Evolutionary conservation across 2,113 vertebrate genomes (phyloP).

Genomic region (Malurus cyaneus): DNA sequence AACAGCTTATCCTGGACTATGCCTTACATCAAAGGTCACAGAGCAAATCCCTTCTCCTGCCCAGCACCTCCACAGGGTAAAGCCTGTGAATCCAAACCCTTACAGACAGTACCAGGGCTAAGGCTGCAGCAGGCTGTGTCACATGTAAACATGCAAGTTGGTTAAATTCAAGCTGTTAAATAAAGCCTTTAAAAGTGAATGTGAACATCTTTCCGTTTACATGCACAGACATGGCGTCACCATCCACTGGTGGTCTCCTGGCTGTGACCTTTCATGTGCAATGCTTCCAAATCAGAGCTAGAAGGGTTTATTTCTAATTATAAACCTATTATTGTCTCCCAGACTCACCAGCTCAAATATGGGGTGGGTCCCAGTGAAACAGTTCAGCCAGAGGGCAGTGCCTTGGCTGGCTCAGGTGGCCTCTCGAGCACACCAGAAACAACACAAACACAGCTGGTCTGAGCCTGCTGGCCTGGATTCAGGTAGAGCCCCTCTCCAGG

Average conservation of each 20-base stretch:
- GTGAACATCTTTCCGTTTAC: neutral
- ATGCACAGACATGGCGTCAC: neutral
- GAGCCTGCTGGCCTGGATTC: neutral
- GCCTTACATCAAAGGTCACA: neutral
- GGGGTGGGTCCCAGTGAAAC: neutral
- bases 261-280: neutral
- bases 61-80: neutral
- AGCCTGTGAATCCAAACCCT: neutral
- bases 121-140: neutral
- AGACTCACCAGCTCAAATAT: neutral
- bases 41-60: neutral
- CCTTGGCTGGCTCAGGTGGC: neutral
- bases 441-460: neutral
- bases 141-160: neutral
- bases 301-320: neutral
- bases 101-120: neutral
- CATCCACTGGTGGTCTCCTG: neutral
- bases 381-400: neutral
- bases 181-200: neutral
- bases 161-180: neutral
- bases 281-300: neutral
- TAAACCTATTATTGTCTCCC: neutral
- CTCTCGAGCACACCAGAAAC: neutral
- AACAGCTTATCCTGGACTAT: accelerated
- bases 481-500: neutral